Evolutionary conservation across 2,888 invertebrate species (phyloP), one percentile per base, ranked within the genome.

Genomic region (Gymnocheta viridis): DNA sequence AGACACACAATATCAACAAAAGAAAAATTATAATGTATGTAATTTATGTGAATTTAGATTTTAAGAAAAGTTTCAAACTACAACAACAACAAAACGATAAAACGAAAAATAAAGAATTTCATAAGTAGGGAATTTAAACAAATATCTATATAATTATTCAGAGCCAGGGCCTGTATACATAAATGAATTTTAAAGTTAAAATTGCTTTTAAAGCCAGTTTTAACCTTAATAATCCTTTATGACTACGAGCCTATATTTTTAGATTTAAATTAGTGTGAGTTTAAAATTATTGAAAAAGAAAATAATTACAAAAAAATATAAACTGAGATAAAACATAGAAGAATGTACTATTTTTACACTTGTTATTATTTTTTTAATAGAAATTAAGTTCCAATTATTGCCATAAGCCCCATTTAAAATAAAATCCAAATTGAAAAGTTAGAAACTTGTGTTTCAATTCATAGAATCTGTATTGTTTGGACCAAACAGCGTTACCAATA

Each of bases 41-140:
- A 62, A 44, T 73, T 73, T 49, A 60, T 83, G 72, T 83, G 66
- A 79, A 72, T 77, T 70, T 80, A 83, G 58, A 29, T 56, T 64
- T 51, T 83, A 79, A 64, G 72, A 9, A 70, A 62, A 70, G 9
- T 38, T 56, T 51, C 74, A 70, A 62, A 58, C 58, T 51, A 9
- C 24, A 19, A 38, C 41, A 56, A 51, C 38, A 19, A 35, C 56
- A 72, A 51, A 72, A 58, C 12, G 24, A 72, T 70, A 44, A 77
- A 82, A 83, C 44, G 76, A 84, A 64, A 70, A n/a, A n/a, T n/a
- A n/a, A 79, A 76, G 64, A 82, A 81, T 83, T 79, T 83, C 76
- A 79, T 79, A 76, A 76, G 78, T 85, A 82, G 83, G 82, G 58
- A 85, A 84, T 76, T 67, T 66, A 72, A 58, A 35, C 47, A 51